These are phyloP conservation scores for Balaeniceps rex DNA, from an alignment of 2,113 vertebrate genomes.

Conservation along the genomic window DNA sequence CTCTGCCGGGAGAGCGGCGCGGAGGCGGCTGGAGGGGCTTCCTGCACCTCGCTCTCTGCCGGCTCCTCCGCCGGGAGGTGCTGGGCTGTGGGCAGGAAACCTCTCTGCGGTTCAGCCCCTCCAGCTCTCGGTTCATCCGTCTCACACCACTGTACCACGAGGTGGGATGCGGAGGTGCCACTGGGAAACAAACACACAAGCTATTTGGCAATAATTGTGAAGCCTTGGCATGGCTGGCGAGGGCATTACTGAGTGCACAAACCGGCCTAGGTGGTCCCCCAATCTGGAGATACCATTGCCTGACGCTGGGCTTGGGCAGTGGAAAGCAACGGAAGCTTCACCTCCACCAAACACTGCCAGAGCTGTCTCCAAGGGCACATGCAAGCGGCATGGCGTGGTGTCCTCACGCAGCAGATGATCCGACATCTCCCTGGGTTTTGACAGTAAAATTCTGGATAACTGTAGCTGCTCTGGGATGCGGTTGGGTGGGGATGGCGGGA, in stretches of 20 bases:
- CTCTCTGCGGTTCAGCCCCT: fast-evolving
- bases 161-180: neutral
- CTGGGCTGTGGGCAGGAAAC: neutral
- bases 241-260: neutral
- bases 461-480: neutral
- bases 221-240: neutral
- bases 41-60: neutral
- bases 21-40: neutral
- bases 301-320: neutral
- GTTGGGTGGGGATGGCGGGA: fast-evolving
- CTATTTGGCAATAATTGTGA: neutral
- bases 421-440: neutral
- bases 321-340: fast-evolving
- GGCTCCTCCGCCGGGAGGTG: neutral
- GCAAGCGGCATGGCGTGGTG: fast-evolving
- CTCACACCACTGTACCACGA: fast-evolving
- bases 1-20: too few species aligned
- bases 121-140: neutral
- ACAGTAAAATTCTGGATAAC: neutral
- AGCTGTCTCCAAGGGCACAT: neutral
- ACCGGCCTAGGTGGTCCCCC: neutral
- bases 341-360: fast-evolving
- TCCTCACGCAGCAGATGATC: neutral
- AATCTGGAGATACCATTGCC: fast-evolving
- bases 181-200: neutral